These are phyloP conservation scores for Uloborus plumipes DNA, from an alignment of 2,888 invertebrate genomes.

Conservation along the genomic window DNA sequence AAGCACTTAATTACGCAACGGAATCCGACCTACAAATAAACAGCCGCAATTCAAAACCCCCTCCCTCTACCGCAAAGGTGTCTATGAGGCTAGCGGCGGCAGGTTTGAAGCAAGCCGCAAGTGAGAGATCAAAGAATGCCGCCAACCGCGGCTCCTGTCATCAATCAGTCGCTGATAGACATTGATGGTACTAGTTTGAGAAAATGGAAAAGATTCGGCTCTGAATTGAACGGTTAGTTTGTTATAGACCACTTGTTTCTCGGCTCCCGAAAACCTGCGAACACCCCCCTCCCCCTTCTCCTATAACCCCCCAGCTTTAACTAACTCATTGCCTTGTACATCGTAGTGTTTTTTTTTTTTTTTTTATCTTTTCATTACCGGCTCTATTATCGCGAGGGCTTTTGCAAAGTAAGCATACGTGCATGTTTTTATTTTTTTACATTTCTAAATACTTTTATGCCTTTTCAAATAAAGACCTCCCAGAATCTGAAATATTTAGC, in stretches of 20 bases:
- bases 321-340: conserved; percentile 6
- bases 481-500: no score
- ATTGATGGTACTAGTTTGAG: conserved; percentile 46
- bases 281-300: not conserved
- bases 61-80: conserved; percentile 20
- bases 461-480: no score
- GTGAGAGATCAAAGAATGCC: conserved; percentile 58
- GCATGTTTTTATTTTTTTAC: no score
- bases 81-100: conserved; percentile 50
- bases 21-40: conserved; percentile 28
- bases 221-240: conserved; percentile 39
- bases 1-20: not conserved
- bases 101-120: conserved; percentile 35
- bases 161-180: conserved; percentile 61
- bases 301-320: not conserved
- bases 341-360: not conserved
- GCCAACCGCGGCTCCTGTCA: conserved; percentile 60
- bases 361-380: not conserved
- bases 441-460: no score
- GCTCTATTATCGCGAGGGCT: no score
- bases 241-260: conserved; percentile 38
- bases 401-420: no score
- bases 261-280: not conserved
- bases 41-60: not conserved
- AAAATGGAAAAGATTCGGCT: conserved; percentile 32